Evolutionary conservation across 2,113 vertebrate genomes (phyloP).

Genomic region (Lamprologus ornatipinnis): DNA sequence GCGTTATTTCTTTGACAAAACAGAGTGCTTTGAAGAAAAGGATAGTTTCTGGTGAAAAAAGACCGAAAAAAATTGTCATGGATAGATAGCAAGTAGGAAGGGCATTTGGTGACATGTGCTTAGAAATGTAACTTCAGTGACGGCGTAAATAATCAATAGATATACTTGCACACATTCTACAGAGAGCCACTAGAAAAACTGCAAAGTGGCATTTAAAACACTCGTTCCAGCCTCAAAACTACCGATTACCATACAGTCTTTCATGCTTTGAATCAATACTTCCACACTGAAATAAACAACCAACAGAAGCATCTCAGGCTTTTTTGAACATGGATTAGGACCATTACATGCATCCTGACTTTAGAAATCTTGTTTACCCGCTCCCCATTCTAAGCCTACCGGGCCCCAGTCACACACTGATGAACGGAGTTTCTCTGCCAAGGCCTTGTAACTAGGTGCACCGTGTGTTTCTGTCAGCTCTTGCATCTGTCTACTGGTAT

Average conservation of each 20-base stretch:
- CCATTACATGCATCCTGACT: conserved; percentile 28
- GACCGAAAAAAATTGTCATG: background rate
- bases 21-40: background rate
- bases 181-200: conserved; percentile 11
- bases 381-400: background rate
- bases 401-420: conserved; percentile 6
- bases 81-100: background rate
- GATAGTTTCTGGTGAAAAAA: background rate
- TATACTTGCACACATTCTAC: background rate
- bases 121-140: conserved; percentile 27
- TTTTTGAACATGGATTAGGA: conserved; percentile 25
- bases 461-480: conserved; percentile 46
- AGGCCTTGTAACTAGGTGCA: conserved; percentile 23
- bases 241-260: conserved; percentile 21
- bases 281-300: conserved; percentile 11
- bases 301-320: background rate
- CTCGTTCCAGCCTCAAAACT: conserved; percentile 12
- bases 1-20: background rate
- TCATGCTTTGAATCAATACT: conserved; percentile 35
- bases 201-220: conserved; percentile 10
- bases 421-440: background rate
- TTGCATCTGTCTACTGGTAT: conserved; percentile 31
- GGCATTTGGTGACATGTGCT: background rate
- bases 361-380: conserved; percentile 34
- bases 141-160: conserved; percentile 33